phyloP scores from a whole-genome alignment of 2,797 vertebrate genomes.

The Gymnothorax reevesii region DNA sequence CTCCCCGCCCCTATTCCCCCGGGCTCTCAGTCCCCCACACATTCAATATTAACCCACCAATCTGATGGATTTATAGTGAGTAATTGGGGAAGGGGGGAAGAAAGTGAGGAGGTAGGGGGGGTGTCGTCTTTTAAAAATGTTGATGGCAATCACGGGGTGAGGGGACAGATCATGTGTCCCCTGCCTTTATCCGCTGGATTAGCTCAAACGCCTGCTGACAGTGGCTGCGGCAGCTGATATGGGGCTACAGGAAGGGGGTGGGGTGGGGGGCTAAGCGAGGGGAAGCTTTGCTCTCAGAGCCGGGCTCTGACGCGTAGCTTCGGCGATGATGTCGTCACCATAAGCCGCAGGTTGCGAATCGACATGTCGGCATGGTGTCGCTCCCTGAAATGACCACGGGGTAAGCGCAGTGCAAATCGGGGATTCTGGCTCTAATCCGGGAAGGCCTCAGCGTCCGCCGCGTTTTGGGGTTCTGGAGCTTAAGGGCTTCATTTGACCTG shows the following conservation, averaged over 20 bases:
- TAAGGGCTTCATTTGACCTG: background rate
- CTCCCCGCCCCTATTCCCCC: background rate
- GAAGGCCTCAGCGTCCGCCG: background rate
- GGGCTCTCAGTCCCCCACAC: background rate
- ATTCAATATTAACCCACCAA: background rate
- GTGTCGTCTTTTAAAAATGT: background rate
- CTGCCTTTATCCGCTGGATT: slow-evolving; percentile 22
- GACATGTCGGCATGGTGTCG: background rate
- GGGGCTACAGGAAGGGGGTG: background rate
- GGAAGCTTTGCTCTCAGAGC: background rate
- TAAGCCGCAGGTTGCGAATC: background rate
- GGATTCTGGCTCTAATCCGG: background rate
- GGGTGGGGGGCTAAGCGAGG: background rate
- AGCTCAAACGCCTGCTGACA: background rate
- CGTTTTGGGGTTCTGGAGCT: background rate
- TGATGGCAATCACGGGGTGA: slow-evolving; percentile 19
- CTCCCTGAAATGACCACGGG: background rate
- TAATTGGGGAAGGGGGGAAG: background rate
- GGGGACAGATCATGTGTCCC: slow-evolving; percentile 11
- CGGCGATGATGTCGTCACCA: background rate
- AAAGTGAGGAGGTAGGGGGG: background rate
- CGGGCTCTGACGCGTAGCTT: background rate
- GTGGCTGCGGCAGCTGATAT: background rate
- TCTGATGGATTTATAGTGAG: background rate
- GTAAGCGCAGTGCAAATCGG: background rate